phyloP scores from a whole-genome alignment of 1,140 invertebrate species.

The Musca domestica region DNA sequence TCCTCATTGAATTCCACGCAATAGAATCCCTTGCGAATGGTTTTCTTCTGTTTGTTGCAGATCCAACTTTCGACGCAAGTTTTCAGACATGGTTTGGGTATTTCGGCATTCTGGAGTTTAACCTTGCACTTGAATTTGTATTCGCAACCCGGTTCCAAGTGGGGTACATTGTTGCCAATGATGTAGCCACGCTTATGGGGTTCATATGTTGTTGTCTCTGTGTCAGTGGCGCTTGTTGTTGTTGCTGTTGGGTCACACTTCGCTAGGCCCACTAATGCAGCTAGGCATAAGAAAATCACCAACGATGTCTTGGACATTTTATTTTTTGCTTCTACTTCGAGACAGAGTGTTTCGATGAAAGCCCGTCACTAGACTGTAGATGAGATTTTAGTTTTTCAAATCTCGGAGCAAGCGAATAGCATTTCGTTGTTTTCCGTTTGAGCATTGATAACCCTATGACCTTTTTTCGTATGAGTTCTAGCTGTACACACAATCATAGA shows the following conservation, averaged over 20 bases:
- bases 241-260: background rate
- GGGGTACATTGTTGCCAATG: conserved; percentile 40
- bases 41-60: conserved; percentile 35
- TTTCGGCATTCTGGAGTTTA: conserved; percentile 32
- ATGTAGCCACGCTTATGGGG: conserved; percentile 15
- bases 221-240: conserved; percentile 22
- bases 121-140: conserved; percentile 37
- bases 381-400: too few relatives aligned
- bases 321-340: too few relatives aligned
- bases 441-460: conserved; percentile 3
- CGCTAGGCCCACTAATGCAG: too few relatives aligned
- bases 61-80: conserved; percentile 42
- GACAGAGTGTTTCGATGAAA: too few relatives aligned
- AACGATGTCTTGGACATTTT: too few relatives aligned
- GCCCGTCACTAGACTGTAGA: too few relatives aligned
- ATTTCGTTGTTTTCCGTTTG: background rate
- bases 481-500: background rate
- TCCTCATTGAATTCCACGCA: conserved; percentile 41
- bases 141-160: conserved; percentile 29
- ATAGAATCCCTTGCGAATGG: conserved; percentile 31
- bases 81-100: conserved; percentile 39
- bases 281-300: too few relatives aligned
- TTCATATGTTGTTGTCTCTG: conserved; percentile 25
- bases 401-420: too few relatives aligned
- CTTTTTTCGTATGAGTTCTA: background rate